phyloP scores from a whole-genome alignment of 2,797 vertebrate genomes.

The Thunnus albacares region DNA sequence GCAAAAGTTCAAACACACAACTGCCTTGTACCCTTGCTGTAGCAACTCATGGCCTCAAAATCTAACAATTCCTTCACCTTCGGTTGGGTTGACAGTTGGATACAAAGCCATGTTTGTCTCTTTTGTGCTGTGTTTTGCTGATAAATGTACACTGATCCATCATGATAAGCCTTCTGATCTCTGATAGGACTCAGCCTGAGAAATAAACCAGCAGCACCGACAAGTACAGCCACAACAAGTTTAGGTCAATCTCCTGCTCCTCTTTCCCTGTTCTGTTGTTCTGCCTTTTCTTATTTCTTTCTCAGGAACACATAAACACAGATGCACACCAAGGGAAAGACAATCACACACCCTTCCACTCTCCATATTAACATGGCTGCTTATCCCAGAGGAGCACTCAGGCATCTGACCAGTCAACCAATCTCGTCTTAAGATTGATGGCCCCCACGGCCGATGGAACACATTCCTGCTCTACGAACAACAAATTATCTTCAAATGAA shows the following conservation, averaged over 20 bases:
- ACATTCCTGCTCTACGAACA: conserved; percentile 91
- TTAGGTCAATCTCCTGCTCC: conserved; percentile 4
- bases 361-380: conserved; percentile 51
- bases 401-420: conserved; percentile 70
- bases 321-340: conserved; percentile 22
- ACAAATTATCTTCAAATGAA: conserved; percentile 91
- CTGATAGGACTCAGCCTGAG: conserved; percentile 61
- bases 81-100: conserved; percentile 20
- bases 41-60: conserved; percentile 13
- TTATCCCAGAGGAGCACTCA: conserved; percentile 73
- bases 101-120: conserved; percentile 38
- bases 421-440: conserved; percentile 86
- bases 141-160: conserved; percentile 74
- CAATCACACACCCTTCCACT: conserved; percentile 33
- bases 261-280: neutral
- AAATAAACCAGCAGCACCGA: conserved; percentile 61
- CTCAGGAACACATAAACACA: conserved; percentile 26
- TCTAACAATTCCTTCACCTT: conserved; percentile 21
- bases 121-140: conserved; percentile 59
- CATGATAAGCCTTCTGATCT: conserved; percentile 78
- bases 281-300: conserved; percentile 22
- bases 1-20: neutral
- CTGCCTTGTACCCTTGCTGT: neutral
- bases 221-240: neutral
- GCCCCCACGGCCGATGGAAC: conserved; percentile 90